Evolutionary conservation across 2,113 vertebrate genomes (phyloP), one percentile per base, ranked within the genome.

Genomic region (Forbesichthys agassizii): DNA sequence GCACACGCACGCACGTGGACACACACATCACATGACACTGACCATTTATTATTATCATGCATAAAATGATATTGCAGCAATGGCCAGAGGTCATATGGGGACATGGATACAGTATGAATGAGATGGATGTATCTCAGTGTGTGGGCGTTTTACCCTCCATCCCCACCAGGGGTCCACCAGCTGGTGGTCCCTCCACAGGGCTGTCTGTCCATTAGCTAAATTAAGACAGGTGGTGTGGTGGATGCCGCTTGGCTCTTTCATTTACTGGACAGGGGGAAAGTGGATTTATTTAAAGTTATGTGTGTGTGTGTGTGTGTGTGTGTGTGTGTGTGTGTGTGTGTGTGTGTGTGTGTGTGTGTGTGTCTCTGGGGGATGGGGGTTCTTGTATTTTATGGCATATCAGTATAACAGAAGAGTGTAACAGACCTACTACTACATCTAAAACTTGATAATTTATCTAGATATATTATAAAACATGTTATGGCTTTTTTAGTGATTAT

Each of bases 171-270:
- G 20, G 20, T 1, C 20, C 20, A 20, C 20, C 20, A 20, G 20
- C 20, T 20, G 48, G 8, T 51, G 49, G 49, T 51, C 1, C 9
- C 49, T 12, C 49, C 13, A 51, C 49, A 9, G 49, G 36, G 36
- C 36, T 13, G 53, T 84, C 83, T 13, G 53, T 84, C 83, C 88
- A 91, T 91, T 91, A 90, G 81, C 80, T 81, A 86, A 89, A 89
- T 88, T 77, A 90, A 83, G 68, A 66, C 48, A 61, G 66, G 48
- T 64, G 61, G 63, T 16, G 64, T 52, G 14, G 16, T 57, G 13
- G 18, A 20, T 18, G 62, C 48, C 11, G 11, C 36, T 42, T 42
- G 59, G 65, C 52, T 80, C 79, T 84, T 85, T 77, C 54, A 68
- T 47, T 70, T 68, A 66, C 64, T 65, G 81, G 69, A 27, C 27